Evolutionary conservation across 2,113 vertebrate species (phyloP).

Genomic region (Chlorocebus sabaeus): DNA sequence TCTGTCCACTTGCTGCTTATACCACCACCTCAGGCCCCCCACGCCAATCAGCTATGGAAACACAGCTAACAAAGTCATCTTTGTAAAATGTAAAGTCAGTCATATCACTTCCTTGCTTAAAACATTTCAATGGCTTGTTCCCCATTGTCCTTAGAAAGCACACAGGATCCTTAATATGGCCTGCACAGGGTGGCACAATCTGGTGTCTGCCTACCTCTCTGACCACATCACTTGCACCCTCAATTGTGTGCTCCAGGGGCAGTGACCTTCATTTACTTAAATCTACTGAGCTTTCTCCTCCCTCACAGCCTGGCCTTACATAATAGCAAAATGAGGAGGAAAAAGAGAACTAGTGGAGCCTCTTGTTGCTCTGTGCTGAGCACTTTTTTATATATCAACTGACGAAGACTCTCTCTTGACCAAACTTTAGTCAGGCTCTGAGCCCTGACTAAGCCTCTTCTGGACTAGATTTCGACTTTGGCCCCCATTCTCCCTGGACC

Average conservation of each 20-base stretch:
- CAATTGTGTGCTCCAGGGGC: background rate
- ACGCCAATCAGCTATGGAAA: background rate
- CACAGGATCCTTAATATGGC: background rate
- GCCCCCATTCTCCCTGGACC: background rate
- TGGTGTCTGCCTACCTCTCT: background rate
- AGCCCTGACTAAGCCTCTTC: background rate
- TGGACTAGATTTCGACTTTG: background rate
- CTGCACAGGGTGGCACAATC: too few relatives aligned
- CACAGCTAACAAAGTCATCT: background rate
- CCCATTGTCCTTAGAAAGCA: background rate
- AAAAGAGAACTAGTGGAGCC: background rate
- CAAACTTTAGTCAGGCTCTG: background rate
- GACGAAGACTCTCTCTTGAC: background rate
- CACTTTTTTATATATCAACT: background rate
- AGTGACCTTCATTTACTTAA: background rate
- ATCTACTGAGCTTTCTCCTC: background rate
- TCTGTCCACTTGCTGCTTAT: background rate
- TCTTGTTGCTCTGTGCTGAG: background rate
- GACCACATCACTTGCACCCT: background rate
- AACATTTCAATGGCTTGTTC: background rate
- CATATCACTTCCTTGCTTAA: background rate
- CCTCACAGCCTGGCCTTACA: background rate
- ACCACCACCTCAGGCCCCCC: background rate
- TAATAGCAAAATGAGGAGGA: background rate
- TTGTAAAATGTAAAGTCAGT: background rate